Percentiles rank a stretch among this genome's conserved stretches.
Conservation (phyloP, 2,113 vertebrate species). For the Hydropotes inermis region DNA sequence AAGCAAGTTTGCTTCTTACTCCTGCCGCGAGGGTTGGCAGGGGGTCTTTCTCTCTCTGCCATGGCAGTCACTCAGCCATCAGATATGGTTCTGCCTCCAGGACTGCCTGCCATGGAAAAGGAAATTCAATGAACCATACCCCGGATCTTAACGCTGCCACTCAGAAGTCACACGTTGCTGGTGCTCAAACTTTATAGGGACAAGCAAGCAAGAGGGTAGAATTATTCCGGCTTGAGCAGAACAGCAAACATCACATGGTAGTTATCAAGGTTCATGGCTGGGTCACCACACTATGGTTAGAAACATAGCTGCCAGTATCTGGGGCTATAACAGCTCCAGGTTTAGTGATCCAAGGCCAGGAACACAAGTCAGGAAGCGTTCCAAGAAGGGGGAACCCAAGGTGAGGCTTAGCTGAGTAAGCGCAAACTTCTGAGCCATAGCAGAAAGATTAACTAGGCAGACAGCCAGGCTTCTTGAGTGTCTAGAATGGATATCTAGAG, state of each 20-base stretch:
- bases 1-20: not conserved
- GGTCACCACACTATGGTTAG: not conserved
- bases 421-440: not conserved
- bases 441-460: not conserved
- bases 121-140: not conserved
- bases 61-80: not conserved
- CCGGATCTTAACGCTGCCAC: not conserved
- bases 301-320: not conserved
- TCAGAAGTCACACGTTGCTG: not conserved
- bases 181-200: not conserved
- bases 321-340: not conserved
- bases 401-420: not conserved
- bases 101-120: not conserved
- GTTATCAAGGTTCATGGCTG: not conserved
- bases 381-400: not conserved
- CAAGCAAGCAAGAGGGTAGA: not conserved
- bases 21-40: accelerated
- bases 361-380: not conserved
- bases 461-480: accelerated
- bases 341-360: not conserved
- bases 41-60: not conserved
- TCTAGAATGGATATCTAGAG: not conserved
- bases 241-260: not conserved
- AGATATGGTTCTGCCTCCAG: not conserved
- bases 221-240: not conserved